phyloP scores from a whole-genome alignment of 1,140 invertebrate genomes.

The Rhopalosiphum padi region DNA sequence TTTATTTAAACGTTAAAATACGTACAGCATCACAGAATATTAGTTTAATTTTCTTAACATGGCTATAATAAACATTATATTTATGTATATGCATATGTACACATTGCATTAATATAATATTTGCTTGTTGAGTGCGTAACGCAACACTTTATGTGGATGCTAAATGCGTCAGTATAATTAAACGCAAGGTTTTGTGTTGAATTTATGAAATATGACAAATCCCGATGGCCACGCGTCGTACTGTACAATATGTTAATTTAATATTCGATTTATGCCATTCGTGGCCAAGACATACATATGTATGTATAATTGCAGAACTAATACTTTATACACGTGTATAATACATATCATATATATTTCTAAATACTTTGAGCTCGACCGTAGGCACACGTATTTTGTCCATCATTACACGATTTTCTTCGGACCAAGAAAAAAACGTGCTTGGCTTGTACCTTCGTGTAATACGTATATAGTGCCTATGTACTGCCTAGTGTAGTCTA shows the following conservation, averaged over 20 bases:
- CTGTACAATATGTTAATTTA: slow-evolving; percentile 4
- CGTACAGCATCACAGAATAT: not conserved
- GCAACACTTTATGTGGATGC: not conserved
- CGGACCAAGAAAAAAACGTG: slow-evolving; percentile 34
- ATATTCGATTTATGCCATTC: not conserved
- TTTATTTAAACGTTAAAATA: not conserved
- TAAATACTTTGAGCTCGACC: not conserved
- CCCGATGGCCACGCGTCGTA: not conserved
- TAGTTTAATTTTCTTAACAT: not conserved
- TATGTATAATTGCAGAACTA: not conserved
- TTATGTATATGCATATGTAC: not conserved
- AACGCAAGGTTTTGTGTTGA: not conserved
- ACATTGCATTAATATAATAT: not conserved
- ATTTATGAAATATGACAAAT: not conserved
- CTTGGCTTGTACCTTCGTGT: not conserved
- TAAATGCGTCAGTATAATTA: not conserved
- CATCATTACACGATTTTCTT: slow-evolving; percentile 29
- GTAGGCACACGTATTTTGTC: not conserved
- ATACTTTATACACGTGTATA: not conserved
- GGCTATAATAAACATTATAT: not conserved
- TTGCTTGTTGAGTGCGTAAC: not conserved
- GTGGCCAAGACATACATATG: not conserved
- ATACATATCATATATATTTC: not conserved
- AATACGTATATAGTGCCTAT: not conserved
- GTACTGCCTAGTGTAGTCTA: too few species aligned